These are phyloP conservation scores for Psephotus haematonotus DNA, from an alignment of 2,113 vertebrate genomes.

Conservation along the genomic window DNA sequence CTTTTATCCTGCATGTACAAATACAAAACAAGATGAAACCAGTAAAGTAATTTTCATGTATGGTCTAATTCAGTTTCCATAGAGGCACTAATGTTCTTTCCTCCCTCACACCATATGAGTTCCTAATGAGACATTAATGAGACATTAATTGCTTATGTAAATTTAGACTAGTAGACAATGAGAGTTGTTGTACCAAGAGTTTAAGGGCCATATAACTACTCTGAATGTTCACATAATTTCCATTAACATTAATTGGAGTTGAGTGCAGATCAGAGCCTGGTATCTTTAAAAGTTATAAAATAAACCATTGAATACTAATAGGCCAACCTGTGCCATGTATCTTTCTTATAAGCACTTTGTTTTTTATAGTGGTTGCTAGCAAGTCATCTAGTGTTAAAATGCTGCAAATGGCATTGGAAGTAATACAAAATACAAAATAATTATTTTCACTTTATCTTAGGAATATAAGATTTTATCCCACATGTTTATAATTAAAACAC, in stretches of 20 bases:
- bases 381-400: neutral
- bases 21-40: neutral
- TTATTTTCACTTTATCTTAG: neutral
- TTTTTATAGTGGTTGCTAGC: neutral
- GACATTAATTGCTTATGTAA: conserved; percentile 72
- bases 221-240: conserved; percentile 26
- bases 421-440: conserved; percentile 6
- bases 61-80: conserved; percentile 10
- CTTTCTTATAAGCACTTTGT: neutral
- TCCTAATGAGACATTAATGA: conserved; percentile 73
- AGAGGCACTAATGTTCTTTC: conserved; percentile 2
- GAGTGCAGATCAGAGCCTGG: neutral
- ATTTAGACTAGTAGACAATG: conserved; percentile 59
- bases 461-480: neutral
- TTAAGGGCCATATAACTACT: conserved; percentile 55
- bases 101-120: conserved; percentile 5
- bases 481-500: neutral
- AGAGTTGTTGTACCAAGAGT: conserved; percentile 45
- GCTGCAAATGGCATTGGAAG: conserved; percentile 28
- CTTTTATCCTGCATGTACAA: neutral
- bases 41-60: neutral
- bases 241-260: conserved; percentile 62
- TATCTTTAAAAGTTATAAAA: conserved; percentile 41
- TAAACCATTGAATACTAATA: conserved; percentile 29
- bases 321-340: neutral